Base-by-base conservation (phyloP, 2,797 vertebrate genomes). In the Dipus sagitta region DNA sequence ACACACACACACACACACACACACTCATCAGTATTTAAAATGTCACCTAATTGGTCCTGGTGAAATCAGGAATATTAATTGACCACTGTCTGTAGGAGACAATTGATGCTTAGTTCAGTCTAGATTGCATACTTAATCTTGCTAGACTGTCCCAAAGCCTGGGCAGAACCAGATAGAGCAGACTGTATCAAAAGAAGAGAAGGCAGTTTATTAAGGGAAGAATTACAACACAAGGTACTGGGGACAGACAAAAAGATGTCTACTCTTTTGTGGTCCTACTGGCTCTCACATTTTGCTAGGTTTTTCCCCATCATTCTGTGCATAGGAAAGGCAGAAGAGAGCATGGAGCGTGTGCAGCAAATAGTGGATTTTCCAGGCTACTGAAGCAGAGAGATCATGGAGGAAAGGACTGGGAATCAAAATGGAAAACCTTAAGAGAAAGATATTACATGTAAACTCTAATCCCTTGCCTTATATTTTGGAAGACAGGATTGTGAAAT, bases 401-500 rank as follows among this genome's bases (percentile, higher is more conserved):
- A 24, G 4, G 10, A 2, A 2, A 77, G 7, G 54, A 32, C 10
- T 74, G 9, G 60, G 21, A 75, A 68, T 84, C 38, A 77, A 84
- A 76, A 72, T 38, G 62, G 21, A 64, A 92, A 93, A 94, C 21
- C 23, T 54, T 86, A 32, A 79, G 83, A 23, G 10, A 7, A 17
- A 83, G 6, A 26, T 24, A 76, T 34, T 10, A 94, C 83, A 86
- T 77, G 82, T n/a, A 86, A n/a, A 65, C 38, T n/a, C 52, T 42
- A 94, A 67, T 28, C 23, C 28, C n/a, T 58, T 74, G n/a, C n/a
- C 52, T 75, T 52, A 71, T 23, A 32, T 89, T 89, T 88, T 42
- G 6, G 10, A 71, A 38, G 30, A 65, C 21, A 88, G 9, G n/a
- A 52, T 85, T 34, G 47, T 77, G 70, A 87, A 76, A 90, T 75